These are phyloP conservation scores for Trichonephila inaurata DNA, from an alignment of 1,140 invertebrate species.

Conservation along the genomic window DNA sequence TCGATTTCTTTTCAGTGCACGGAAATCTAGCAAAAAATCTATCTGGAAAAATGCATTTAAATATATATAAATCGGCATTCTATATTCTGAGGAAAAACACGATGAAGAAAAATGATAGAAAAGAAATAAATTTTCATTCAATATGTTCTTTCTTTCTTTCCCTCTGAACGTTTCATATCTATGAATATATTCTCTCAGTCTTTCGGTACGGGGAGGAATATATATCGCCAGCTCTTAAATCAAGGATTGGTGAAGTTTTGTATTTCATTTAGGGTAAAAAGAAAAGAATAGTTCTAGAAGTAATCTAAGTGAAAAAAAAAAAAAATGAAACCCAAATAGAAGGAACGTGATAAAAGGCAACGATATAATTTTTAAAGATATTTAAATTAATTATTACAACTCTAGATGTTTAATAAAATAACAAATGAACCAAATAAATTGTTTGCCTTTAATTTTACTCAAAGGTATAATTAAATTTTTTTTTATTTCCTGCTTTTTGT, in stretches of 20 bases:
- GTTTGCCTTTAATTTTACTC: too few relatives aligned
- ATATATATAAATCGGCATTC: constrained; percentile 31
- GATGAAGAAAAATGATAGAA: background rate
- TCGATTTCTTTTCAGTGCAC: background rate
- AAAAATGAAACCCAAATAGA: too few relatives aligned
- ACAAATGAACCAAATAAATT: too few relatives aligned
- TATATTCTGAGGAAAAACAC: background rate
- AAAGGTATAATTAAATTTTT: too few relatives aligned
- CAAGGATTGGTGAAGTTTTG: background rate
- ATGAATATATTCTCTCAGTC: background rate
- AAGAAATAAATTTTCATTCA: constrained; percentile 24
- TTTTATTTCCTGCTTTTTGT: too few relatives aligned
- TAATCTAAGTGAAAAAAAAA: background rate
- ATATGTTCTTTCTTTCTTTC: background rate
- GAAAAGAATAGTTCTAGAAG: background rate
- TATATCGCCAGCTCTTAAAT: background rate
- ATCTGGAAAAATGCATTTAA: background rate
- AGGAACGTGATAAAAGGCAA: too few relatives aligned
- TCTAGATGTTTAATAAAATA: too few relatives aligned
- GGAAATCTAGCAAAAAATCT: background rate
- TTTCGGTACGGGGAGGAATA: background rate
- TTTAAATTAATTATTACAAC: too few relatives aligned
- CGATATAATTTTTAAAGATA: too few relatives aligned
- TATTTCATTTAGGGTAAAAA: background rate
- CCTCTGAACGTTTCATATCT: background rate